Base-by-base conservation (phyloP, 2,888 invertebrate species). In the Nycteola revayana region DNA sequence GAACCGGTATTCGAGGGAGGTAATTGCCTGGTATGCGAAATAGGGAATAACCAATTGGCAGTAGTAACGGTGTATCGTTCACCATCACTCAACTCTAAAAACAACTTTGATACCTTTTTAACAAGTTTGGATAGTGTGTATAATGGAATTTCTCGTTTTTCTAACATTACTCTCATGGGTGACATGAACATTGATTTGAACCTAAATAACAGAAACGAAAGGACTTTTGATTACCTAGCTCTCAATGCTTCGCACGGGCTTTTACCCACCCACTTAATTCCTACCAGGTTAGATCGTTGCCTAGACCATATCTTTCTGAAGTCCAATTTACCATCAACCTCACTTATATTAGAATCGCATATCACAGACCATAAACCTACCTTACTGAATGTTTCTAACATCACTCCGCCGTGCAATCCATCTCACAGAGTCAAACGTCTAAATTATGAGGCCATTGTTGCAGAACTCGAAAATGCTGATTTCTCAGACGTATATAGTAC, bases 331-430 rank as follows among this genome's bases (percentile, higher is more conserved):
- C 10, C 10, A n/a, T n/a, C 21, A 7, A 28, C 10, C 3, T 20
- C 28, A 5, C 10, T 28, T 10, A 21, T 28, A n/a, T 18, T 28
- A 4, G 10, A 21, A 1, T 28, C 21, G 1, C n/a, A 20, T n/a
- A 28, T 28, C 9, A 28, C 28, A 4, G 21, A 28, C 9, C 28
- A 28, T n/a, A 21, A 28, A 28, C 28, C 28, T 7, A 28, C 20
- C 7, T 7, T 21, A 21, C 21, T 28, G 10, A 9, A n/a, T 7
- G 1, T 28, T 6, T 6, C 6, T n/a, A 17, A 21, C n/a, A 9
- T 20, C 1, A 28, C 9, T 20, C 28, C 21, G 7, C 10, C 21
- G 10, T 10, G n/a, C 6, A 21, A 21, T 2, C 18, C 18, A 10
- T 10, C 18, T 10, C 7, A 9, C 10, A 10, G n/a, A 10, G 18